Base-by-base conservation (phyloP, 2,797 vertebrate species). In the Typhlichthys eigenmanni region DNA sequence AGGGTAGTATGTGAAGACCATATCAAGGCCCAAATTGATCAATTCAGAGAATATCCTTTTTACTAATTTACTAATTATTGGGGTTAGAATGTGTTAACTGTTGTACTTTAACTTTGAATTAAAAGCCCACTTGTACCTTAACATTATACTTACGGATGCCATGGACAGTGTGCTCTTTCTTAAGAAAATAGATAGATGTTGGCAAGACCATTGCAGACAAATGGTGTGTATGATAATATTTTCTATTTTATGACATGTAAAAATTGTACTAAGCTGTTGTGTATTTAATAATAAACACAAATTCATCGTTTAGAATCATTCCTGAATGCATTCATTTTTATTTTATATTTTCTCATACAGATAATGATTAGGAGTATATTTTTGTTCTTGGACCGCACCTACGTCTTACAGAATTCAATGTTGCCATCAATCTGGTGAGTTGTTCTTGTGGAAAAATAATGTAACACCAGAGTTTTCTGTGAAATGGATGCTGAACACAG, bases 21-120 rank as follows among this genome's bases (percentile, higher is more conserved):
- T 86, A 99, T 99, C 89, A 98, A 96, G 93, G 95, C 97, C 86
- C 97, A 99, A 81, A 99, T 99, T 57, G 93, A 98, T 81, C 95
- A 99, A 14, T 99, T 99, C 91, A 95, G 96, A 95, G 98, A 99
- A 98, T 99, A 99, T 99, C 97, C 96, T 99, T 99, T 91, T 49
- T 34, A 0, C 7, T 51, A 1, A 5, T 2, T 17, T 17, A 17
- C 16, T 17, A 17, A 17, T 17, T 38, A 32, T 60, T 19, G 3
- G 12, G 47, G 7, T 4, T 51, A 51, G 7, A 55, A 19, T 19
- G 0, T 8, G 0, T 60, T 43, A 38, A 47, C 1, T 4, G 4
- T 60, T 45, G 2, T 16, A 45, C 1, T 48, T 53, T n/a, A 14
- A 0, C 1, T 56, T 5, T 58, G 62, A 3, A 68, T 43, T 58